Percentiles rank a stretch among this genome's conserved stretches.
These are phyloP conservation scores for Eudorcas thomsonii DNA, from an alignment of 2,113 vertebrate species.

Conservation along the genomic window DNA sequence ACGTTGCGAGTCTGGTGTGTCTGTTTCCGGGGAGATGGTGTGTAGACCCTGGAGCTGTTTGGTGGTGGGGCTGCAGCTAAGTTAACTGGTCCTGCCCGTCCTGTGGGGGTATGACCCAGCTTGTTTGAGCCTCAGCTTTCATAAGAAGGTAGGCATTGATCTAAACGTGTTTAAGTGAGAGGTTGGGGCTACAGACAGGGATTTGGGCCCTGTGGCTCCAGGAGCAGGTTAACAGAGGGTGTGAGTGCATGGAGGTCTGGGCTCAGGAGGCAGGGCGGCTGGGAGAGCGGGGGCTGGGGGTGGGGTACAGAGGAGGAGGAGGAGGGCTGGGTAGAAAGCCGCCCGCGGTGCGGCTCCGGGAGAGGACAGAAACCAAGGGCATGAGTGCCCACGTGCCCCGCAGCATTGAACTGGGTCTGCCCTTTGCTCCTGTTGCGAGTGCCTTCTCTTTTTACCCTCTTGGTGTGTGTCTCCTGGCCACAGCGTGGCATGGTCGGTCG, in stretches of 20 bases:
- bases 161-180: background rate
- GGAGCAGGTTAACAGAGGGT: background rate
- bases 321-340: no score
- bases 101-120: background rate
- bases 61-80: background rate
- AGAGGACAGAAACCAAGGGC: background rate
- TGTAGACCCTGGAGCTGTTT: rapidly evolving
- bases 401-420: background rate
- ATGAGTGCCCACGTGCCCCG: background rate
- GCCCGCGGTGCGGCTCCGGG: background rate
- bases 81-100: rapidly evolving
- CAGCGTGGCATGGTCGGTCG: background rate
- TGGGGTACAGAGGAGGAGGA: background rate
- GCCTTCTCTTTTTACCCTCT: background rate
- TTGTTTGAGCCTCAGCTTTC: background rate
- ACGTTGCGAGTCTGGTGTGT: background rate
- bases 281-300: rapidly evolving
- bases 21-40: background rate
- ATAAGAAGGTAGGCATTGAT: background rate
- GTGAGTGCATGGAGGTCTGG: background rate
- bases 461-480: background rate
- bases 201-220: background rate
- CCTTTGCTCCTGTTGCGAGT: background rate
- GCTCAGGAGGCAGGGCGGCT: background rate
- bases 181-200: background rate